Conservation (phyloP, 1,140 invertebrate genomes). For the Dryas iulia region DNA sequence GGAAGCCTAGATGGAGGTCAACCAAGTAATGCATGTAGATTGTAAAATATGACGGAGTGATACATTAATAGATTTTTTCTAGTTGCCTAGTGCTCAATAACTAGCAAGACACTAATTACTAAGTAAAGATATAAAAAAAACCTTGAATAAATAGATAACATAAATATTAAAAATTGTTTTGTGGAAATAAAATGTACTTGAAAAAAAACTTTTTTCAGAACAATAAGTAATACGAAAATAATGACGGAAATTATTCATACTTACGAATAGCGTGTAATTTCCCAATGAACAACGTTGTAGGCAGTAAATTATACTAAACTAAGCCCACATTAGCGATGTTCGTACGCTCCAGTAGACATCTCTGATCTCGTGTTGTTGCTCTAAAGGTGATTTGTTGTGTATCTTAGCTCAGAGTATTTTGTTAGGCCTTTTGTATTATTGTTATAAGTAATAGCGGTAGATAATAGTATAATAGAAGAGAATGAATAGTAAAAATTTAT, state of each 20-base stretch:
- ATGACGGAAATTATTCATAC: background rate
- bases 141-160: too few relatives aligned
- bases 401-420: background rate
- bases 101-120: too few relatives aligned
- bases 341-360: background rate
- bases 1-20: too few relatives aligned
- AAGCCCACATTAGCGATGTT: background rate
- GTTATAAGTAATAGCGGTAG: background rate
- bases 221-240: background rate
- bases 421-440: background rate
- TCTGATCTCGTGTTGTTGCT: background rate
- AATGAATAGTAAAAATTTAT: too few relatives aligned
- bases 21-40: too few relatives aligned
- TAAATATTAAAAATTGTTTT: too few relatives aligned
- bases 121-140: too few relatives aligned
- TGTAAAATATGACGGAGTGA: too few relatives aligned
- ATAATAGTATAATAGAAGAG: too few relatives aligned
- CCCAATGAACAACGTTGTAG: background rate
- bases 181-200: too few relatives aligned
- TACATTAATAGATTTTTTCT: too few relatives aligned
- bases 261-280: background rate
- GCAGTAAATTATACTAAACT: background rate
- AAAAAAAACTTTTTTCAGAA: background rate
- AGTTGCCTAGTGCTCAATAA: too few relatives aligned
- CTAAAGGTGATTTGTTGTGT: background rate